These are phyloP conservation scores for Bubalus kerabau DNA, from an alignment of 2,113 vertebrate genomes.

Conservation along the genomic window DNA sequence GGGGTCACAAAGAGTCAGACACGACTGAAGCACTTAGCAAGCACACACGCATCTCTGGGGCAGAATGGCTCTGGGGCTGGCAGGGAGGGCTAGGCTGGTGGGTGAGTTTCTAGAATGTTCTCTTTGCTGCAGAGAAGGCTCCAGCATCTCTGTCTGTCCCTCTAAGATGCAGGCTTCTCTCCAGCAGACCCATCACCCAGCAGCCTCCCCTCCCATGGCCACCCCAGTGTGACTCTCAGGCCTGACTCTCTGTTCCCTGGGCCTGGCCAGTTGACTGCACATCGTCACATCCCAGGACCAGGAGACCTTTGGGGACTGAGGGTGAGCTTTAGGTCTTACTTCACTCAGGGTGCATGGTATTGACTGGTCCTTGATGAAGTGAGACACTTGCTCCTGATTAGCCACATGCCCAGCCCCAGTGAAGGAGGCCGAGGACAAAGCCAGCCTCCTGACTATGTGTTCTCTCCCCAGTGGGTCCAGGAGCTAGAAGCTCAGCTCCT, in stretches of 20 bases:
- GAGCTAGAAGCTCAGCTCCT: neutral
- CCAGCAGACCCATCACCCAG: fast-evolving
- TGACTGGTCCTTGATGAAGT: fast-evolving
- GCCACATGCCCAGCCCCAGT: fast-evolving
- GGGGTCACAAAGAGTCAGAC: neutral
- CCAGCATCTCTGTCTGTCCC: neutral
- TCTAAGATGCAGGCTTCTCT: too few species aligned
- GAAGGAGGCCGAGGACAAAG: fast-evolving
- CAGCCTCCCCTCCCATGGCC: fast-evolving
- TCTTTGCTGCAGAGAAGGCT: neutral
- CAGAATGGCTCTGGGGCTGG: fast-evolving
- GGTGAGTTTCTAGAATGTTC: neutral
- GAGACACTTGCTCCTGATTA: neutral
- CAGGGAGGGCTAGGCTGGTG: neutral
- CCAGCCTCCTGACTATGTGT: fast-evolving
- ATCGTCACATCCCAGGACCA: fast-evolving
- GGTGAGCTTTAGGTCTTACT: too few species aligned
- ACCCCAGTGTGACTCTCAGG: neutral
- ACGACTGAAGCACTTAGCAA: neutral
- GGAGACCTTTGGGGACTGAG: fast-evolving
- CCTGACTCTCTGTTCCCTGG: neutral
- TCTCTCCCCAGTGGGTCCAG: fast-evolving
- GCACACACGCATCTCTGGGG: fast-evolving
- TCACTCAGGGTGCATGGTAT: fast-evolving
- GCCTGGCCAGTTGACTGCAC: too few species aligned